Conservation (phyloP, 2,888 invertebrate genomes). For the Andrena chrysosceles region DNA sequence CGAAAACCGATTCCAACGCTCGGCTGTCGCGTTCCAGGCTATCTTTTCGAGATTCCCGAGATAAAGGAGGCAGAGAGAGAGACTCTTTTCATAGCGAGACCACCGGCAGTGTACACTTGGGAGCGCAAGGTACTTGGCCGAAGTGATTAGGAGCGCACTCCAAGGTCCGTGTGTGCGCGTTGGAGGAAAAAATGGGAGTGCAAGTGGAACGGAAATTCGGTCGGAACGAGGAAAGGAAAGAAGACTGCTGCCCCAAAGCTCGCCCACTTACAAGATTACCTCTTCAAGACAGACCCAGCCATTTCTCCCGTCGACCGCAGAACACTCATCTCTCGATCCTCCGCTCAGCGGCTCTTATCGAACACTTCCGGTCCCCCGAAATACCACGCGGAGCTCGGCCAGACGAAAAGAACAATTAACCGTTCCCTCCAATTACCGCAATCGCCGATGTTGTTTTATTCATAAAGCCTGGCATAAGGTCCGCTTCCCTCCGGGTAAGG, state of each 20-base stretch:
- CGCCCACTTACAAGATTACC: slow-evolving; percentile 18
- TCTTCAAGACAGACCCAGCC: background rate
- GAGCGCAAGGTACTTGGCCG: too few species aligned
- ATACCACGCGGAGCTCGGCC: background rate
- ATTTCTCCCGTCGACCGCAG: background rate
- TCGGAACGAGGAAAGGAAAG: background rate
- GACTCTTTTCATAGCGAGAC: background rate
- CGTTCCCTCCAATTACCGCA: slow-evolving; percentile 49
- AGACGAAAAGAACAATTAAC: slow-evolving; percentile 53
- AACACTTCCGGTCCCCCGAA: slow-evolving; percentile 3
- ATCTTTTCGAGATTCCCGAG: background rate
- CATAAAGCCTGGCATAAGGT: slow-evolving; percentile 35
- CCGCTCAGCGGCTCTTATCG: background rate
- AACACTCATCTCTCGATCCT: background rate
- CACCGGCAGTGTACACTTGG: too few species aligned
- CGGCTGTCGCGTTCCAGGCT: slow-evolving; percentile 5
- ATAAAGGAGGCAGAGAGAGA: background rate
- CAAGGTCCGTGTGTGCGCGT: too few species aligned
- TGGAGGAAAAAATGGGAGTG: too few species aligned
- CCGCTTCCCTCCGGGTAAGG: slow-evolving; percentile 26
- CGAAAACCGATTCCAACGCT: slow-evolving; percentile 72
- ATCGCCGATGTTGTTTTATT: slow-evolving; percentile 49
- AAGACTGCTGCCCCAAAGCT: background rate
- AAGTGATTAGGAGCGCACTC: too few species aligned
- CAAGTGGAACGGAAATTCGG: too few species aligned